Evolutionary conservation across 2,888 invertebrate genomes (phyloP).

Genomic region (Acrocera orbiculus): DNA sequence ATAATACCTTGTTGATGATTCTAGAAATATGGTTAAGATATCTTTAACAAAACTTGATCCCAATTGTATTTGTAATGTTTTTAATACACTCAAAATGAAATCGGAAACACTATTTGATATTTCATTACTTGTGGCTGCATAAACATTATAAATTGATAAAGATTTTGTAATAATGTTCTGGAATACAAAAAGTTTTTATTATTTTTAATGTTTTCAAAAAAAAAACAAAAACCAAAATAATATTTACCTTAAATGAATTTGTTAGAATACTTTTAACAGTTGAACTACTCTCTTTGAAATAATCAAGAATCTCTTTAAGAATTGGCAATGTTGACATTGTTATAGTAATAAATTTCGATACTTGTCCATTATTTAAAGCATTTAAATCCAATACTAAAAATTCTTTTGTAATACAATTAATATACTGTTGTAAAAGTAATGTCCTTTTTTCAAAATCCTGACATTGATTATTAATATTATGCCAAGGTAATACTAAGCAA

Average conservation of each 20-base stretch:
- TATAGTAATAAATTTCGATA: constrained; percentile 23
- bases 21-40: constrained; percentile 29
- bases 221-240: background rate
- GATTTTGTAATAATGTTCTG: constrained; percentile 29
- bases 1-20: constrained; percentile 26
- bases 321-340: constrained; percentile 22
- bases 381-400: constrained; percentile 16
- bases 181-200: constrained; percentile 2
- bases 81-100: constrained; percentile 27
- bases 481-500: constrained; percentile 29
- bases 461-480: constrained; percentile 22
- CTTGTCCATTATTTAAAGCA: constrained; percentile 15
- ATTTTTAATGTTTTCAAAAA: background rate
- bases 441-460: constrained; percentile 26
- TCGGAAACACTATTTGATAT: constrained; percentile 25
- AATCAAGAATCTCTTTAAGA: constrained; percentile 25
- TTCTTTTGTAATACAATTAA: constrained; percentile 22
- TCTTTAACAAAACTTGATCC: constrained; percentile 27
- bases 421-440: constrained; percentile 24
- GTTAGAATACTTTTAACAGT: constrained; percentile 29
- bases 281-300: constrained; percentile 25
- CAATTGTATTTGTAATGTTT: constrained; percentile 27
- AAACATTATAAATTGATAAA: constrained; percentile 25
- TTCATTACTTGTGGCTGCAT: constrained; percentile 22
- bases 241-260: constrained; percentile 24